phyloP scores from a whole-genome alignment of 2,113 vertebrate species.

The Thinocorus orbignyianus region DNA sequence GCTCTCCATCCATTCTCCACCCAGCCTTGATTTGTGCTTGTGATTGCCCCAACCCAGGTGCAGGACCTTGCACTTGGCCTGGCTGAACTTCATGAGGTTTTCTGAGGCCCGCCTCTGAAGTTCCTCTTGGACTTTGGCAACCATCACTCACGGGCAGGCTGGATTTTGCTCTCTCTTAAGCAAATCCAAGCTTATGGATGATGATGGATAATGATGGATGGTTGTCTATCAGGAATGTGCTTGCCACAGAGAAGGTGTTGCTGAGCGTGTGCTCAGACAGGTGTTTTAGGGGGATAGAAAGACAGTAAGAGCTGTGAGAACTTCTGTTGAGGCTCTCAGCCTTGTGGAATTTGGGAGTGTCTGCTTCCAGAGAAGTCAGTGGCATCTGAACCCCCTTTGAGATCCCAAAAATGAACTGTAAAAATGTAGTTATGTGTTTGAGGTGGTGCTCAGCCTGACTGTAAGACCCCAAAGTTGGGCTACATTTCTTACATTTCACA shows the following conservation, averaged over 20 bases:
- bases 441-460: no score
- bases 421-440: not conserved
- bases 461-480: not conserved
- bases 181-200: not conserved
- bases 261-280: not conserved
- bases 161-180: not conserved
- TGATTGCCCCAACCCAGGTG: no score
- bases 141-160: not conserved
- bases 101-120: no score
- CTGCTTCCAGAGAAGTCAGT: not conserved
- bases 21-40: no score
- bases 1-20: no score
- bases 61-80: no score
- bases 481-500: not conserved
- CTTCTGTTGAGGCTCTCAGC: not conserved
- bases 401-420: not conserved
- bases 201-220: no score
- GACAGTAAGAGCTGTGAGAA: not conserved
- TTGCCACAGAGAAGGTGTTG: not conserved
- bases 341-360: rapidly evolving
- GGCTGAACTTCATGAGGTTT: no score
- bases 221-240: not conserved
- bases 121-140: not conserved
- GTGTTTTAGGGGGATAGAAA: not conserved
- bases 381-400: not conserved